Base-by-base conservation (phyloP, 2,797 vertebrate genomes). In the Craterocephalus amniculus region DNA sequence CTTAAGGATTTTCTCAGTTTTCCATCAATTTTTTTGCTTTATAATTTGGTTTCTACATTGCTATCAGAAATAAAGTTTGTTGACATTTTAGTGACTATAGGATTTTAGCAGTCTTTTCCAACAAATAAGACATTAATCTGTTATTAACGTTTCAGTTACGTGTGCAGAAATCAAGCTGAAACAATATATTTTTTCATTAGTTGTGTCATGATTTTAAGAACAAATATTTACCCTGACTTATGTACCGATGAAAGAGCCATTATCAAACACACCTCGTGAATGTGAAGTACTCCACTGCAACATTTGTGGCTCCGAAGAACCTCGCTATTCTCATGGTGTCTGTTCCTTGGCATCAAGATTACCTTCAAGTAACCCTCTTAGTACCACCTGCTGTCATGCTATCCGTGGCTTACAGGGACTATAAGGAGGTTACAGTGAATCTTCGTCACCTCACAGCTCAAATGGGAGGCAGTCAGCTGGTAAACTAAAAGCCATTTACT, bases 341-440 rank as follows among this genome's bases (percentile, higher is more conserved):
- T 87, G 57, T 67, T 69, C 79, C 76, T 60, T 71, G 60, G 62
- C 78, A 62, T 87, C 76, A 75, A 89, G 90, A 91, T 92, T 90
- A 90, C 79, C 83, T 89, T 67, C 59, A 67, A 86, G 79, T 92
- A 92, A 92, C 88, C 91, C 84, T 92, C 85, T 93, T 93, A 92
- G 85, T 79, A 73, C 86, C 90, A 38, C 90, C 91, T 43, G 86
- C 88, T 89, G 91, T 79, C 85, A 83, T 83, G 81, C 87, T 90
- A 86, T 81, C 80, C 12, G 10, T 84, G 85, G 90, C 87, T 93
- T 93, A 90, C 68, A 68, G 81, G 65, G 78, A 83, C 52, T 75
- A 55, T 86, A 90, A 91, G 83, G 76, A 85, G 90, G 86, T 91
- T 87, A 89, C 81, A 67, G 80, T 81, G 74, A 86, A 74, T 78